These are phyloP conservation scores for Dryobota labecula DNA, from an alignment of 2,888 invertebrate species.

Conservation along the genomic window DNA sequence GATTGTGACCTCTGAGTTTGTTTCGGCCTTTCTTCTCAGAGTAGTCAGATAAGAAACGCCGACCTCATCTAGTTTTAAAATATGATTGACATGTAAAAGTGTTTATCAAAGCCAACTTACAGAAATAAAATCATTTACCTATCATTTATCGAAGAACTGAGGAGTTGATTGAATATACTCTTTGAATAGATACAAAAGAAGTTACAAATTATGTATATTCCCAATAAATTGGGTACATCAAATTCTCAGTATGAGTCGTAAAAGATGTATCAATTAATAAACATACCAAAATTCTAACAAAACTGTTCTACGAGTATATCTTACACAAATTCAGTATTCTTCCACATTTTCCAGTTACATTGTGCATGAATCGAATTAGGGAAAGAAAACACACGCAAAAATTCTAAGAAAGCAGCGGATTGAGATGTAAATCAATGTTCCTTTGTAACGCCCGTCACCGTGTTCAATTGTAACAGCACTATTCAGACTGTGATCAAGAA, in stretches of 20 bases:
- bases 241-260: neutral
- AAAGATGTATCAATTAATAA: conserved; percentile 13
- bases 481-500: conserved; percentile 59
- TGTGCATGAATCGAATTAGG: conserved; percentile 37
- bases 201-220: neutral
- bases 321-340: conserved; percentile 12
- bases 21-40: too few relatives aligned
- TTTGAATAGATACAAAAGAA: neutral
- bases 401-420: conserved; percentile 61
- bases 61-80: too few relatives aligned
- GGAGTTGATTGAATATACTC: neutral
- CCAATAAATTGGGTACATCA: neutral
- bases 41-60: too few relatives aligned
- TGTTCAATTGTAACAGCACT: conserved; percentile 67
- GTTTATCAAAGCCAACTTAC: too few relatives aligned
- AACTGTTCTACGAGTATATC: conserved; percentile 6
- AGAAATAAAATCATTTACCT: too few relatives aligned
- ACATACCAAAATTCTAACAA: conserved; percentile 3
- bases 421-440: conserved; percentile 71
- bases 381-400: conserved; percentile 53
- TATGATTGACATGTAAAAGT: too few relatives aligned
- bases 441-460: conserved; percentile 65
- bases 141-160: too few relatives aligned
- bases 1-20: too few relatives aligned
- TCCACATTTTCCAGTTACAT: conserved; percentile 35